phyloP scores from a whole-genome alignment of 1,140 invertebrate genomes.

The Leptopilina boulardi region DNA sequence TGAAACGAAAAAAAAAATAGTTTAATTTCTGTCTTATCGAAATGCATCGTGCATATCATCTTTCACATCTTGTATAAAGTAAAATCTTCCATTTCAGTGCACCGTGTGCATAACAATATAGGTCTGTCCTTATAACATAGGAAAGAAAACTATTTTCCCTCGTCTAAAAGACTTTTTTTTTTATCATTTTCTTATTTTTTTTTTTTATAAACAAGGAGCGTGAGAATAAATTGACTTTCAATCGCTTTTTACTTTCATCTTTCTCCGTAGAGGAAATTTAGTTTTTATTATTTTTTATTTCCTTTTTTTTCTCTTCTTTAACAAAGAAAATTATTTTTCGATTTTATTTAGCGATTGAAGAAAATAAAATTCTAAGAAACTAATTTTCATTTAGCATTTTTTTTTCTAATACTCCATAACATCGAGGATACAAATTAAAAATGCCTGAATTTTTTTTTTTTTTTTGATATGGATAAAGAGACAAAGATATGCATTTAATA shows the following conservation, averaged over 20 bases:
- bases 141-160: constrained; percentile 21
- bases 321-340: too few relatives aligned
- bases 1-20: neutral
- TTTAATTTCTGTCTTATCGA: neutral
- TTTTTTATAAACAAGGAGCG: neutral
- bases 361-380: too few relatives aligned
- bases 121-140: constrained; percentile 12
- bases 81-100: constrained; percentile 18
- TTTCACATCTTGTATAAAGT: constrained; percentile 32
- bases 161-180: neutral
- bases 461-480: constrained; percentile 15
- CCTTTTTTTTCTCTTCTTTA: too few relatives aligned
- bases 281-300: too few relatives aligned
- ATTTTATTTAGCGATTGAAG: too few relatives aligned
- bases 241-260: too few relatives aligned
- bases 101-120: constrained; percentile 29
- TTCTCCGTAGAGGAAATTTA: too few relatives aligned
- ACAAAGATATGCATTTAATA: constrained; percentile 2
- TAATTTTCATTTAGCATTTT: too few relatives aligned
- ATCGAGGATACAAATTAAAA: neutral
- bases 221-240: too few relatives aligned
- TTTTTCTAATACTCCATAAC: neutral
- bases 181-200: neutral
- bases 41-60: constrained; percentile 17
- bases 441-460: too few relatives aligned